These are phyloP conservation scores for Dasyurus viverrinus DNA, from an alignment of 2,113 vertebrate species.

Conservation along the genomic window DNA sequence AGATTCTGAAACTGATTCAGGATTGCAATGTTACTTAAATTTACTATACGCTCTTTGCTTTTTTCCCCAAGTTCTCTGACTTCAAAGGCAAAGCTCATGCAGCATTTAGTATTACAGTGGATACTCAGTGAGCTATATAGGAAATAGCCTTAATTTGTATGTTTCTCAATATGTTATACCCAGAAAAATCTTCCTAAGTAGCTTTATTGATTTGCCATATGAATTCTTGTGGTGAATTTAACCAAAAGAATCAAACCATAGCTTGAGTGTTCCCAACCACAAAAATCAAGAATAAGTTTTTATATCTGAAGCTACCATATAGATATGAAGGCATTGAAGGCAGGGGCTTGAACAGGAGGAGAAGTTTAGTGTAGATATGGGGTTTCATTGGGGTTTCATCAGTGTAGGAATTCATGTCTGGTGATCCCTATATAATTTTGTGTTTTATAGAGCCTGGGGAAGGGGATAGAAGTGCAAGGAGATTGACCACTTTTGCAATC, in stretches of 20 bases:
- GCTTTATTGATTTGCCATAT: neutral
- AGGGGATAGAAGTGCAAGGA: too few relatives aligned
- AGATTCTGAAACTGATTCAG: conserved; percentile 10
- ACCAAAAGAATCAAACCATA: neutral
- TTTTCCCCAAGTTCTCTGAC: neutral
- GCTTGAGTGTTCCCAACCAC: neutral
- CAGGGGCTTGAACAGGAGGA: neutral
- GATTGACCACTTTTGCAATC: too few relatives aligned
- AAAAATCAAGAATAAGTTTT: neutral
- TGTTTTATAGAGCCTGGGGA: too few relatives aligned
- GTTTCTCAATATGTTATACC: neutral
- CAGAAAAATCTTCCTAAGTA: neutral
- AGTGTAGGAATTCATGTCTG: too few relatives aligned
- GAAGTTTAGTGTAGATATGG: neutral
- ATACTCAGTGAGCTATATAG: neutral
- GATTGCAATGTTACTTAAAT: neutral
- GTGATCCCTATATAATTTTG: too few relatives aligned
- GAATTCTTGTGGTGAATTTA: neutral
- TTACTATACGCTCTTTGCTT: neutral
- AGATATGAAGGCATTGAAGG: neutral
- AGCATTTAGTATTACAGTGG: neutral
- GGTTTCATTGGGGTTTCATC: too few relatives aligned
- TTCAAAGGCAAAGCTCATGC: neutral
- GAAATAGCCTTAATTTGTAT: neutral
- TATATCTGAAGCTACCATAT: neutral